Conservation (phyloP, 2,888 invertebrate genomes). For the Drosophila suboccidentalis region DNA sequence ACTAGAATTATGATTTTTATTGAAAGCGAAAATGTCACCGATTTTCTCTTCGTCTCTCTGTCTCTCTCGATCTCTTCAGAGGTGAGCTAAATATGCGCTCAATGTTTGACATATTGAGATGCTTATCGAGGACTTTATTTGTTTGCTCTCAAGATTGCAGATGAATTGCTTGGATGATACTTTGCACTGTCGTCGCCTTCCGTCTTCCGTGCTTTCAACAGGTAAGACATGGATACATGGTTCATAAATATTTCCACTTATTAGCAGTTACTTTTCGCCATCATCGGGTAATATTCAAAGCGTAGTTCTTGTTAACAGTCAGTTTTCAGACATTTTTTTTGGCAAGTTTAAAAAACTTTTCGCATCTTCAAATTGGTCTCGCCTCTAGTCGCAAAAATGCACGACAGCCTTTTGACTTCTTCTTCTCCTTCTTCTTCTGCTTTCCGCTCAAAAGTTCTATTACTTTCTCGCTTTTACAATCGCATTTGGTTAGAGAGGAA, state of each 20-base stretch:
- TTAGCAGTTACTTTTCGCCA: constrained; percentile 44
- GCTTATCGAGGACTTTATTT: constrained; percentile 30
- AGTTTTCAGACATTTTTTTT: constrained; percentile 24
- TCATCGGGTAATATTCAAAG: constrained; percentile 41
- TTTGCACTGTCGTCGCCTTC: background rate
- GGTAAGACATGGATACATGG: constrained; percentile 10
- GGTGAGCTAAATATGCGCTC: constrained; percentile 13
- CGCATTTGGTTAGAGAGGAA: constrained; percentile 14
- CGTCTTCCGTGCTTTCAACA: constrained; percentile 25
- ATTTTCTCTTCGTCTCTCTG: background rate
- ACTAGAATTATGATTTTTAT: constrained; percentile 62
- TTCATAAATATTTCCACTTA: constrained; percentile 36
- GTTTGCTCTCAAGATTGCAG: background rate
- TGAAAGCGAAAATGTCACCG: constrained; percentile 47
- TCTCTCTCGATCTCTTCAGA: background rate
- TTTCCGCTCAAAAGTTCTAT: constrained; percentile 16
- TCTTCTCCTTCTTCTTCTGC: constrained; percentile 19
- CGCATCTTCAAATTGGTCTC: constrained; percentile 80
- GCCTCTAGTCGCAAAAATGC: constrained; percentile 72
- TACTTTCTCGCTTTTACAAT: constrained; percentile 3
- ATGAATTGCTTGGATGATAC: constrained; percentile 7
- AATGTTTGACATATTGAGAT: constrained; percentile 22
- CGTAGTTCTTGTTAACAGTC: constrained; percentile 51
- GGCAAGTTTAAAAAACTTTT: constrained; percentile 61
- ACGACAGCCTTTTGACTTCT: constrained; percentile 51